Evolutionary conservation across 2,888 invertebrate species (phyloP).

Genomic region (Griposia aprilina): DNA sequence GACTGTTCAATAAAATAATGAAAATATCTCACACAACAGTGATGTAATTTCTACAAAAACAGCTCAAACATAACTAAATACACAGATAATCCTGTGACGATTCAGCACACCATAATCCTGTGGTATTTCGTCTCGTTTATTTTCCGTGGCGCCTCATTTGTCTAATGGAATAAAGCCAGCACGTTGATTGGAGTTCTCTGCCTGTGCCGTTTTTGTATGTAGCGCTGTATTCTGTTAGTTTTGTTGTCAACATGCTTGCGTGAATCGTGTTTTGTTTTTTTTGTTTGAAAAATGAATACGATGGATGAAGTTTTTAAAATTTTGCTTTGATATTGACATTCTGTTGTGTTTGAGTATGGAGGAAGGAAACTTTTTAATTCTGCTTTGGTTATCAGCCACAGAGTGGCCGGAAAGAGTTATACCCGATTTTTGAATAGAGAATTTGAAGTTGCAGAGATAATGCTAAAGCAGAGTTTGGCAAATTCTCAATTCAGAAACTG

Average conservation of each 20-base stretch:
- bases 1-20: not conserved
- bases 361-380: slow-evolving; percentile 14
- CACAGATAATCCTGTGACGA: slow-evolving; percentile 38
- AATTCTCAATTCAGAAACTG: not conserved
- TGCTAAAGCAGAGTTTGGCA: not conserved
- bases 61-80: slow-evolving; percentile 35
- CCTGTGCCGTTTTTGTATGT: slow-evolving; percentile 57
- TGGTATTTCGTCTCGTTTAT: slow-evolving; percentile 64
- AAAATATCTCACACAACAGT: not conserved
- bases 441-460: not conserved
- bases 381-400: not conserved
- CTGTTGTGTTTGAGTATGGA: not conserved
- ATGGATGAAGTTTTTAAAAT: slow-evolving; percentile 3
- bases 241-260: slow-evolving; percentile 32
- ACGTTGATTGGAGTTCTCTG: slow-evolving; percentile 71
- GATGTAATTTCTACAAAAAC: not conserved
- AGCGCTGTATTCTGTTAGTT: slow-evolving; percentile 48
- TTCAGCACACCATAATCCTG: slow-evolving; percentile 51
- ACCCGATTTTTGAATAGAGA: not conserved
- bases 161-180: slow-evolving; percentile 74
- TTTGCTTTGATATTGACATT: slow-evolving; percentile 10
- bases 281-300: slow-evolving; percentile 19
- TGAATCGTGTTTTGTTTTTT: slow-evolving; percentile 22
- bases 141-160: slow-evolving; percentile 72
- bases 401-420: not conserved